Percentiles rank a stretch among this genome's conserved stretches.
Conservation (phyloP, 2,113 vertebrate genomes). For the Laticauda laticaudata region DNA sequence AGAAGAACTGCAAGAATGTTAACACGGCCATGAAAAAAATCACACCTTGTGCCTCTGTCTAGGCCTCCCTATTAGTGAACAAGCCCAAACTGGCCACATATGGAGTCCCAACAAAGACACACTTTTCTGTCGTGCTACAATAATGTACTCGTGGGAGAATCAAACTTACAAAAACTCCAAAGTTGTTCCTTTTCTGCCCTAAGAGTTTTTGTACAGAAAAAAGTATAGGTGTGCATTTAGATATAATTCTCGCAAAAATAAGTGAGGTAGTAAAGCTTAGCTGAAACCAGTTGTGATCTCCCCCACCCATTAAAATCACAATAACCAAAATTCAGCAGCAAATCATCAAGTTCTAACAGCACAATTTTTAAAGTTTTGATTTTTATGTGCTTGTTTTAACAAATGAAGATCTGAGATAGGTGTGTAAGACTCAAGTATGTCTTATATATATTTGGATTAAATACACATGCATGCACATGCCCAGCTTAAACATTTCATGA, state of each 20-base stretch:
- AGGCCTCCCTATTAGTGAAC: not conserved
- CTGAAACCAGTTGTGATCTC: not conserved
- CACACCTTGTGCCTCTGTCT: not conserved
- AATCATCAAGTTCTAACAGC: not conserved
- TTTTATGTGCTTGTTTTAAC: not conserved
- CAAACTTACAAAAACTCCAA: not conserved
- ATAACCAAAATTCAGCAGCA: not conserved
- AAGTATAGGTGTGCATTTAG: no score
- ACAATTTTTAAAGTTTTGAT: not conserved
- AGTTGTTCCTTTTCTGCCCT: not conserved
- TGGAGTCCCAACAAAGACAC: not conserved
- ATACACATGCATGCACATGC: not conserved
- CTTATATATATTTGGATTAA: not conserved
- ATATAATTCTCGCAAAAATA: not conserved
- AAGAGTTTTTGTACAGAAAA: not conserved
- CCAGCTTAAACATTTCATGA: not conserved
- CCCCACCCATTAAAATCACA: not conserved
- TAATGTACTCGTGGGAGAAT: not conserved
- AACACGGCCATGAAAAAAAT: conserved; percentile 5
- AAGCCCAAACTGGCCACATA: not conserved
- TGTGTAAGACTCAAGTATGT: not conserved
- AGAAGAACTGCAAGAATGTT: conserved; percentile 13
- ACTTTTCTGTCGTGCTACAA: not conserved
- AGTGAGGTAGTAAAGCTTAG: not conserved
- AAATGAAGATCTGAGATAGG: not conserved